Conservation (phyloP, 2,113 vertebrate genomes). For the Oryzias celebensis region DNA sequence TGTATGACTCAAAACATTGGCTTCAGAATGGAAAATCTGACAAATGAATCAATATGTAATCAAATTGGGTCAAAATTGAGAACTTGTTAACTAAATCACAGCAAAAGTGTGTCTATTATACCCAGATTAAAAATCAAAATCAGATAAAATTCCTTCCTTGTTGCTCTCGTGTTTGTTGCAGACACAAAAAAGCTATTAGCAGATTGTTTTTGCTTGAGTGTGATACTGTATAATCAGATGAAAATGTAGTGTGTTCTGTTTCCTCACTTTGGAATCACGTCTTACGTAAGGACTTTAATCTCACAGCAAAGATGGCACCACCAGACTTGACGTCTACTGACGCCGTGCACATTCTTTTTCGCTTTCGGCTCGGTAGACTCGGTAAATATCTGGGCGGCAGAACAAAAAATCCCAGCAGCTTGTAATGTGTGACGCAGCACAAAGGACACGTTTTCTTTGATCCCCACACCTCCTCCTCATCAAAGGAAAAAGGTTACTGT, state of each 20-base stretch:
- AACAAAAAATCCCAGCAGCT: conserved; percentile 15
- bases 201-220: background rate
- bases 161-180: too few species aligned
- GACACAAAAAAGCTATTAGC: too few species aligned
- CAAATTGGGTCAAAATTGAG: too few species aligned
- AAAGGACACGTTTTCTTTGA: conserved; percentile 36
- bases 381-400: conserved; percentile 13
- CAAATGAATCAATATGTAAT: too few species aligned
- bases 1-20: too few species aligned
- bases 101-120: too few species aligned
- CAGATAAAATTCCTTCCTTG: too few species aligned
- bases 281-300: background rate
- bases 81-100: too few species aligned
- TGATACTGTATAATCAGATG: background rate
- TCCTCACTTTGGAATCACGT: background rate
- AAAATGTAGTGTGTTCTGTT: background rate
- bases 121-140: too few species aligned
- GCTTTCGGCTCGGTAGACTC: background rate
- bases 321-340: conserved; percentile 6
- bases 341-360: background rate
- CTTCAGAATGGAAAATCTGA: too few species aligned
- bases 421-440: conserved; percentile 19
- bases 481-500: conserved; percentile 30
- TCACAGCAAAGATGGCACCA: background rate
- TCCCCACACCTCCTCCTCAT: conserved; percentile 27